Percentiles rank a stretch among this genome's conserved stretches.
Conservation (phyloP, 2,888 invertebrate genomes). For the Andrena dorsata region DNA sequence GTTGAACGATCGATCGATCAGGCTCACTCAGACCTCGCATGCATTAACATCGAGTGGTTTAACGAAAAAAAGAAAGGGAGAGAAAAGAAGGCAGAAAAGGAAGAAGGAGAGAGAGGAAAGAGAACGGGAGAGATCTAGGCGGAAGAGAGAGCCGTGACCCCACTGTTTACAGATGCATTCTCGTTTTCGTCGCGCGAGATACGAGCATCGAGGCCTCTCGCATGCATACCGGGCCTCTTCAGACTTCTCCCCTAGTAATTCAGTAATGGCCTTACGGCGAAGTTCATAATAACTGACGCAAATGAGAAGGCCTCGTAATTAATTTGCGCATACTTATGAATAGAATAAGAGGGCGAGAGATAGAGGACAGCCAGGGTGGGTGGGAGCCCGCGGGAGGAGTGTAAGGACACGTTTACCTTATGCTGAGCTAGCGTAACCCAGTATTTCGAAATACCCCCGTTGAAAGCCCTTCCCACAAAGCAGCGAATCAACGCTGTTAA, state of each 20-base stretch:
- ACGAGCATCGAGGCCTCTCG: constrained; percentile 31
- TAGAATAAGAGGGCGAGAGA: constrained; percentile 38
- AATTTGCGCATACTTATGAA: constrained; percentile 63
- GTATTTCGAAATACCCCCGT: constrained; percentile 50
- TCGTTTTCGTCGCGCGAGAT: constrained; percentile 43
- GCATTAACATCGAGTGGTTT: constrained; percentile 37
- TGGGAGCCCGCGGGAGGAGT: not conserved
- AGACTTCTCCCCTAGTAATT: constrained; percentile 58
- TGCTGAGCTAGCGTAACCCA: constrained; percentile 59
- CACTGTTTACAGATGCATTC: constrained; percentile 59
- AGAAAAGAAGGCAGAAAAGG: not conserved
- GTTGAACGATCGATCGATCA: constrained; percentile 31
- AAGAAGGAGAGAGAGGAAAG: not conserved
- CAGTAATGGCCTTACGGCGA: constrained; percentile 68
- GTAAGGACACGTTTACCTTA: constrained; percentile 21
- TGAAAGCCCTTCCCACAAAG: constrained; percentile 52
- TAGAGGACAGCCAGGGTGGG: not conserved
- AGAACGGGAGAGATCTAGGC: not conserved
- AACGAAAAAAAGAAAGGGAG: not conserved
- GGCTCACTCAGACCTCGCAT: constrained; percentile 33
- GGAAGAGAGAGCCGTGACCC: constrained; percentile 4
- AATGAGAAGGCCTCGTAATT: constrained; percentile 70
- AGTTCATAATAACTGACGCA: constrained; percentile 72
- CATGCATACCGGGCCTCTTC: constrained; percentile 27
- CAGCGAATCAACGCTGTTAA: constrained; percentile 65